phyloP scores from a whole-genome alignment of 2,113 vertebrate genomes.

The Rhineura floridana region DNA sequence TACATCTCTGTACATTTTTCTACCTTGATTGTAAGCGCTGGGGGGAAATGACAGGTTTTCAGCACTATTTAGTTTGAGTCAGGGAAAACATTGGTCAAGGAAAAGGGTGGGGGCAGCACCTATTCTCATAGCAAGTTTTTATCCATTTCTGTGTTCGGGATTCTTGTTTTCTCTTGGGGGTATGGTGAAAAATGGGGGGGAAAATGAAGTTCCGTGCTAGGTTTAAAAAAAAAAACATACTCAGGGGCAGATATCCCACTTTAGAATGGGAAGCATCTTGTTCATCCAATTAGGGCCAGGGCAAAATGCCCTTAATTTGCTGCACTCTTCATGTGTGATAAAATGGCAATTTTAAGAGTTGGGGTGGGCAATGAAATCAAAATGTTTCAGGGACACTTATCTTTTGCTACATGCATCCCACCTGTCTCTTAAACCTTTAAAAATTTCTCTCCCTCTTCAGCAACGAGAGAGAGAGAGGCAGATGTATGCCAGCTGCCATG shows the following conservation, averaged over 20 bases:
- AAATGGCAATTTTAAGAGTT: not conserved
- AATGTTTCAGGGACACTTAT: not conserved
- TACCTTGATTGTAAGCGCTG: not conserved
- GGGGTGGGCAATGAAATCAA: no score
- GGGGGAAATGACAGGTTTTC: not conserved
- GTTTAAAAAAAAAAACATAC: not conserved
- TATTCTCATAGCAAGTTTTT: not conserved
- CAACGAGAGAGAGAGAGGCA: not conserved
- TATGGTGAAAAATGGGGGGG: not conserved
- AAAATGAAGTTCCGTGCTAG: not conserved
- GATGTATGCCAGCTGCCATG: not conserved
- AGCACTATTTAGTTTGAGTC: not conserved
- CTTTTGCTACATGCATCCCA: accelerated
- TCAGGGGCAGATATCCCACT: no score
- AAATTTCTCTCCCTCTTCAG: not conserved
- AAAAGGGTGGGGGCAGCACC: no score
- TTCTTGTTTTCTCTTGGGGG: not conserved
- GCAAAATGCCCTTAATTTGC: not conserved
- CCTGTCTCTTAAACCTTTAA: not conserved
- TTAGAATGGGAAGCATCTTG: not conserved
- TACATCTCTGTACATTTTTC: not conserved
- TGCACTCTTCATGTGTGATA: not conserved
- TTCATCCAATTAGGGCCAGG: not conserved
- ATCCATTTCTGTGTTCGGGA: not conserved
- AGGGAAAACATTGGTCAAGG: not conserved